Evolutionary conservation across 2,888 invertebrate species (phyloP), one percentile per base, ranked within the genome.

Genomic region (Carpatolechia fugitivella): DNA sequence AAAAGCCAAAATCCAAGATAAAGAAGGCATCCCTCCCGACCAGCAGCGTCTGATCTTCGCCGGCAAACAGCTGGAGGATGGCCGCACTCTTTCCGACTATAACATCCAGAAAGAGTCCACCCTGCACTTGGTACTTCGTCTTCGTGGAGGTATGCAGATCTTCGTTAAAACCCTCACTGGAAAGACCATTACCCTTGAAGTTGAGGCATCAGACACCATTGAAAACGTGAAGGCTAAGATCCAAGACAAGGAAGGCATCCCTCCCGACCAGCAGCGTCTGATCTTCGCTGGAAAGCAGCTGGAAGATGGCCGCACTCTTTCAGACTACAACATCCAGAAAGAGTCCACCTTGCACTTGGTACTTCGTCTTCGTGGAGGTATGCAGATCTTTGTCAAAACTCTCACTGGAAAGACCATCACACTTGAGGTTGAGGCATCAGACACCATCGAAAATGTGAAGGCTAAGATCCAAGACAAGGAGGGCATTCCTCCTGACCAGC

Each of bases 11-110:
- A 78, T 79, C 50, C 78, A 78, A 38, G 77, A 78, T 56, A 77
- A 78, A 14, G 78, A 78, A 31, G 78, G 78, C 0, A 78, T 78
- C 10, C 78, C 78, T 0, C 78, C 78, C 59, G 78, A 78, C 61
- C 78, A 78, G 53, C 78, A 78, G 59, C 65, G 78, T 47, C 55
- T 78, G 0, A 78, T 78, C 55, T 78, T 78, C 30, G 78, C 78
- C 3, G 78, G 78, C 6, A 78, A 78, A 33, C 78, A 78, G 48
- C 55, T 78, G 1, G 78, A 78, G 53, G 78, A 78, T 60, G 78
- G 78, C 0, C 75, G 78, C 36, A 78, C 78, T 0, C 60, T 78
- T 0, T 77, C 77, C 0, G 77, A 78, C 33, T 78, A 78, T 41
- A 78, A 78, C 46, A 78, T 78, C 16, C 77, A 76, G 29, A 71